Conservation (phyloP, 2,888 invertebrate genomes). For the Nycteola revayana region DNA sequence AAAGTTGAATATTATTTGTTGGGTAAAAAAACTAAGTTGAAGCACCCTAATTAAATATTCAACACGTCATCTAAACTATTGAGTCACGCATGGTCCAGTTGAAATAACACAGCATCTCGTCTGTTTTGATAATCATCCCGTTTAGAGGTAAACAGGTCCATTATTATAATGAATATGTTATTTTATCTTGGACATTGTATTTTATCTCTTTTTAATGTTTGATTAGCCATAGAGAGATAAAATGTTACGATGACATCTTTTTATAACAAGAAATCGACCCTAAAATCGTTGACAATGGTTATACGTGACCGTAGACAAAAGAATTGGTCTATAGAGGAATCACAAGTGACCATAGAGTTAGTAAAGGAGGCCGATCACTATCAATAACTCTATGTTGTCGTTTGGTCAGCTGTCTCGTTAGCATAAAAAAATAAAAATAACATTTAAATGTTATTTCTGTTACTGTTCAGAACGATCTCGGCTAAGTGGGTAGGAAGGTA, state of each 20-base stretch:
- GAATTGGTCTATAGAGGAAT: conserved; percentile 23
- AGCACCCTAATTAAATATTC: conserved; percentile 59
- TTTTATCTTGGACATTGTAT: conserved; percentile 23
- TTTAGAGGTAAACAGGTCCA: conserved; percentile 44
- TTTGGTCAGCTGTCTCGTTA: conserved; percentile 52
- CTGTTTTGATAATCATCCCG: conserved; percentile 52
- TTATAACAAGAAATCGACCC: conserved; percentile 8
- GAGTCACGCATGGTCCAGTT: conserved; percentile 70
- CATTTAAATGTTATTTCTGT: conserved; percentile 16
- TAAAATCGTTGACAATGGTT: conserved; percentile 40
- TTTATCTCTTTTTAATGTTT: conserved; percentile 22
- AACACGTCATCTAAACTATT: conserved; percentile 34
- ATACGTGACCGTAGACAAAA: conserved; percentile 76
- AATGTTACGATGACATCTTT: conserved; percentile 13
- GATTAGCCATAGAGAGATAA: conserved; percentile 16
- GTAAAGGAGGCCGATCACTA: conserved; percentile 31
- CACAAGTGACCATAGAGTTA: conserved; percentile 29
- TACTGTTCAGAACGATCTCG: too few species aligned
- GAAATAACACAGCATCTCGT: conserved; percentile 74
- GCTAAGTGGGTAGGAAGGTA: too few species aligned
- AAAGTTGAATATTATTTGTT: conserved; percentile 21
- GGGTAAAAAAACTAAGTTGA: conserved; percentile 21
- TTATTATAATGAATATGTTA: conserved; percentile 32
- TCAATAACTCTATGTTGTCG: conserved; percentile 43
- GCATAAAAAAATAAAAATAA: conserved; percentile 32